phyloP scores from a whole-genome alignment of 2,797 vertebrate species.

The Labroides dimidiatus region DNA sequence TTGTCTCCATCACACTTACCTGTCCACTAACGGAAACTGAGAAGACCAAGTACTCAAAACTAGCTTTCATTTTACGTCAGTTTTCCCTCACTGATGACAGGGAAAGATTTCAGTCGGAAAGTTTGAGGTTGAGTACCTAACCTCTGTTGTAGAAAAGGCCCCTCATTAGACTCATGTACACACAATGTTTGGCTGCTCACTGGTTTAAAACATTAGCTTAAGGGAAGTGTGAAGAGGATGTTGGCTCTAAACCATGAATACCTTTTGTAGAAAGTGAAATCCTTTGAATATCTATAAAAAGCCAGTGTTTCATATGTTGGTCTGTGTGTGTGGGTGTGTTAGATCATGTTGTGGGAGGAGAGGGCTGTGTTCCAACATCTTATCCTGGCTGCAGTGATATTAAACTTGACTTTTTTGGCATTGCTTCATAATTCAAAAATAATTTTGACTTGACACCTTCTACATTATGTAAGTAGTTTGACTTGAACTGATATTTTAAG shows the following conservation, averaged over 20 bases:
- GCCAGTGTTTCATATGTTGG: conserved; percentile 26
- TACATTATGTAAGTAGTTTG: background rate
- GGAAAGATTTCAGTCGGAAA: background rate
- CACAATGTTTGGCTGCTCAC: conserved; percentile 23
- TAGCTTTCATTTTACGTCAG: background rate
- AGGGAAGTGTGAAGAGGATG: conserved; percentile 78
- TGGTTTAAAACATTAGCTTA: conserved; percentile 40
- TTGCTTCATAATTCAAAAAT: background rate
- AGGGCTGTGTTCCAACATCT: conserved; percentile 40
- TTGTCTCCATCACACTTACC: background rate
- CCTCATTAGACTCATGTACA: background rate
- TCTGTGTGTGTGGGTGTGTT: conserved; percentile 9
- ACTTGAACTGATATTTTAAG: background rate
- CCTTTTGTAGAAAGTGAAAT: conserved; percentile 74
- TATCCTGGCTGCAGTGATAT: conserved; percentile 21
- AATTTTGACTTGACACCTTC: background rate
- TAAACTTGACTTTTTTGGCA: background rate
- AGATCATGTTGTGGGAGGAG: conserved; percentile 32
- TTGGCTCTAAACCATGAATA: conserved; percentile 46
- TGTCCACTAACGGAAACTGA: background rate
- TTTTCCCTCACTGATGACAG: background rate
- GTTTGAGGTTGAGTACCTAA: background rate
- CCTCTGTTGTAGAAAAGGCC: background rate
- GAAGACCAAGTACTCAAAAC: background rate
- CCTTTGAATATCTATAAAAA: conserved; percentile 64